Base-by-base conservation (phyloP, 2,113 vertebrate species). In the Myotis lucifugus region DNA sequence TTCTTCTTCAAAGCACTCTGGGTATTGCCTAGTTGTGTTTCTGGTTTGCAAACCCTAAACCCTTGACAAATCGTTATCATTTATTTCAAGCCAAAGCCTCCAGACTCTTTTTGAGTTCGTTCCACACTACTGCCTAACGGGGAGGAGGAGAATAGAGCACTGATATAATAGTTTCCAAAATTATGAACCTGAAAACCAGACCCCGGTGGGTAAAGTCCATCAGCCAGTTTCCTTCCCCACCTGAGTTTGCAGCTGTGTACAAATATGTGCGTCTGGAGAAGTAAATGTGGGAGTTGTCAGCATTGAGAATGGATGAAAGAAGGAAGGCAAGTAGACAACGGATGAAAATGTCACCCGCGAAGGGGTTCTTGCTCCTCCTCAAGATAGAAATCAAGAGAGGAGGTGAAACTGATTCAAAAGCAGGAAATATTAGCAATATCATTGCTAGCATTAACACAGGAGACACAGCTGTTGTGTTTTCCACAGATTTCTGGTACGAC, bases 401-500 rank as follows among this genome's bases (percentile, higher is more conserved):
- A 14, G 40, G 37, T 73, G 13, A 64, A 64, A 64, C 27, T 14
- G 12, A 64, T 29, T 40, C 97, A 97, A 90, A 92, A 73, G 90
- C 97, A 97, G 37, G 76, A 5, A 48, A 4, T 54, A 84, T 85
- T 69, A 64, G 0, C 8, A 81, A 10, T 48, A 56, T 0, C 7
- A 90, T 2, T 1, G 34, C 40, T 96, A 52, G 5, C 8, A 17
- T 88, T 90, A 48, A 92, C 0, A 89, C 98, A 98, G 95, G 97
- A 97, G 78, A 46, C 8, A 70, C 98, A 98, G 94, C 50, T 97
- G 23, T 14, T 93, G n/a, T 19, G 32, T 12, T 1, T 90, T 86
- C 29, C 91, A 97, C 98, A 98, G 66, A 15, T 79, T n/a, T 79
- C 98, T 98, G 77, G 34, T 40, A 40, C 40, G 40, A 40, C 40